Evolutionary conservation across 2,888 invertebrate genomes (phyloP).

Genomic region (Cinara cedri): DNA sequence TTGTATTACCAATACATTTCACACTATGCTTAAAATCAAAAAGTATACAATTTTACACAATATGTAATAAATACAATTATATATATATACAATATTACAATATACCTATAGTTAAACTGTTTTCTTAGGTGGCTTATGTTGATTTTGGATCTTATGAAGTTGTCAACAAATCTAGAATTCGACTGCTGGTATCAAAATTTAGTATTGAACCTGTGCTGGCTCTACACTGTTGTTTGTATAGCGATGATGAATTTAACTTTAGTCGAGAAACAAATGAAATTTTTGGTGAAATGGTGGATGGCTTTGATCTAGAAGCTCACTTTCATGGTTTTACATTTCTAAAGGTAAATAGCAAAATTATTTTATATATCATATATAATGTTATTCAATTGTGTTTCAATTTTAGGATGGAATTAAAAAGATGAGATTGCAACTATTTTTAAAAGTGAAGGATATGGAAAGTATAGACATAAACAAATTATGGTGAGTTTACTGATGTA

Average conservation of each 20-base stretch:
- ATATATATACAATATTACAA: too few species aligned
- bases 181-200: slow-evolving; percentile 12
- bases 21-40: not conserved
- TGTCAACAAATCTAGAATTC: slow-evolving; percentile 1
- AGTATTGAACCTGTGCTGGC: not conserved
- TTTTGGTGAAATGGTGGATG: slow-evolving; percentile 14
- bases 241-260: not conserved
- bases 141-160: slow-evolving; percentile 43
- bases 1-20: too few species aligned
- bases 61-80: too few species aligned
- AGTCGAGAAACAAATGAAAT: not conserved
- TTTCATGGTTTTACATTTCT: not conserved
- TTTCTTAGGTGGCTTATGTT: slow-evolving; percentile 31
- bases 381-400: not conserved
- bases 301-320: not conserved
- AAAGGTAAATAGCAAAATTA: not conserved
- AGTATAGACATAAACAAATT: not conserved
- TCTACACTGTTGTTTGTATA: slow-evolving; percentile 3
- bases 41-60: not conserved
- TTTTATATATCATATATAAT: not conserved
- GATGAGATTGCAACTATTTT: not conserved
- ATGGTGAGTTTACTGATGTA: too few species aligned
- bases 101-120: not conserved
- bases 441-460: not conserved
- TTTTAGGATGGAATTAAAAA: not conserved